A percentile compares a stretch with the other conserved stretches of the same genome.
These are phyloP conservation scores for Virgularia gustaviana DNA, from an alignment of 92 coral and sea anemone species.

Conservation along the genomic window DNA sequence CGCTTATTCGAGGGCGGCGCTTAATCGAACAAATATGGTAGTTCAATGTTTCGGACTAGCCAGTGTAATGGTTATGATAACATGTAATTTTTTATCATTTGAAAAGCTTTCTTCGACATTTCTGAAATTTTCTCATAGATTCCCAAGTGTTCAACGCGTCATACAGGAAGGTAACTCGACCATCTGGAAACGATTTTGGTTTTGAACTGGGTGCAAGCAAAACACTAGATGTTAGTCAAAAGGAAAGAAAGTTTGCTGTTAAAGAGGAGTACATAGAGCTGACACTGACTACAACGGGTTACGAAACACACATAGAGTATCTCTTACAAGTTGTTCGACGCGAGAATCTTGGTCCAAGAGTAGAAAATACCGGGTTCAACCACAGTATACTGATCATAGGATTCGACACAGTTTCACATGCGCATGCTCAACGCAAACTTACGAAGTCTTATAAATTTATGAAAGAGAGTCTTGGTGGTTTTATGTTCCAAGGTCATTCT, in stretches of 20 bases:
- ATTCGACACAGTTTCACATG: conserved; percentile 70
- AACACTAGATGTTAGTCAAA: not conserved
- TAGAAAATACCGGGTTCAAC: conserved; percentile 56
- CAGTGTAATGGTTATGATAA: no score
- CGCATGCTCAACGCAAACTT: conserved; percentile 72
- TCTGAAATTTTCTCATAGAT: not conserved
- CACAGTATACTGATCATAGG: conserved; percentile 76
- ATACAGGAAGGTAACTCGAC: not conserved
- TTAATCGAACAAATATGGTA: conserved; percentile 38
- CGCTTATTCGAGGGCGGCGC: conserved; percentile 74
- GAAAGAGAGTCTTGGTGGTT: conserved; percentile 57
- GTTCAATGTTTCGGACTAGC: no score
- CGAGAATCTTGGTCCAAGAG: conserved; percentile 34
- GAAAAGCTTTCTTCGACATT: no score
- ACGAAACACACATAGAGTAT: conserved; percentile 57
- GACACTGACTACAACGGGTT: conserved; percentile 49
- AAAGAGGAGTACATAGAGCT: conserved; percentile 71
- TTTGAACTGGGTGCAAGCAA: not conserved
- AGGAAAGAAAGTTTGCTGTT: not conserved
- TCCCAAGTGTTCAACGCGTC: not conserved
- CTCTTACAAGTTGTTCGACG: conserved; percentile 61
- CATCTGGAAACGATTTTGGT: not conserved
- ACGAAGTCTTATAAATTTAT: conserved; percentile 63
- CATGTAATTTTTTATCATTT: no score
- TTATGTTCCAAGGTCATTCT: conserved; percentile 74